Conservation (phyloP, 2,888 invertebrate genomes). For the Ochropacha duplaris region DNA sequence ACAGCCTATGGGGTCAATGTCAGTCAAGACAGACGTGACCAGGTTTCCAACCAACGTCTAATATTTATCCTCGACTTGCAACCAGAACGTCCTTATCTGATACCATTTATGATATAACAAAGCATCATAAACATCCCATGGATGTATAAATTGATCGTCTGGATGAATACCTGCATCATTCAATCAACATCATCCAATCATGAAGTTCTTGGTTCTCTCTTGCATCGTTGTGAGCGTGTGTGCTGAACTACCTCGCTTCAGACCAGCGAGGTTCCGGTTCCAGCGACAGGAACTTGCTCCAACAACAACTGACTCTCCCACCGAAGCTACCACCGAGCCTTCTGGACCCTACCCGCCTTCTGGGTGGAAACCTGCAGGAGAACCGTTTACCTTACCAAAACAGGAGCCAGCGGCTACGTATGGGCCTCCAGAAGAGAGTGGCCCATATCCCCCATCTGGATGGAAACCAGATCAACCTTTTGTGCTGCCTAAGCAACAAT, state of each 20-base stretch:
- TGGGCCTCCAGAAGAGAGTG: slow-evolving; percentile 48
- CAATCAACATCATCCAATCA: slow-evolving; percentile 51
- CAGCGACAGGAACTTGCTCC: slow-evolving; percentile 74
- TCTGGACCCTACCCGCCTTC: slow-evolving; percentile 62
- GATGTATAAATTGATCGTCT: slow-evolving; percentile 51
- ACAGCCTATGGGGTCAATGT: slow-evolving; percentile 58
- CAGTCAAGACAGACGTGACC: slow-evolving; percentile 54
- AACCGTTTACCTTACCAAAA: slow-evolving; percentile 57
- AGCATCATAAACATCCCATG: slow-evolving; percentile 56
- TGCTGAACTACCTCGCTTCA: slow-evolving; percentile 74
- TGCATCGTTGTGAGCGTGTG: slow-evolving; percentile 50
- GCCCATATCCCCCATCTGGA: slow-evolving; percentile 68
- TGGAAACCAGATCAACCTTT: slow-evolving; percentile 74
- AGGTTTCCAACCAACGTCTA: slow-evolving; percentile 24
- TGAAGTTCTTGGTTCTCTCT: slow-evolving; percentile 62
- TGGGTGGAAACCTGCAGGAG: slow-evolving; percentile 71
- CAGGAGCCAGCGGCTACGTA: slow-evolving; percentile 48
- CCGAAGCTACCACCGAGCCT: slow-evolving; percentile 61
- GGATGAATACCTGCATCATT: slow-evolving; percentile 5
- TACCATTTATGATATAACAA: slow-evolving; percentile 67
- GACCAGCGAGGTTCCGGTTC: slow-evolving; percentile 71
- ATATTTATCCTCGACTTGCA: slow-evolving; percentile 42
- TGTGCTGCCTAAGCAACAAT: slow-evolving; percentile 58
- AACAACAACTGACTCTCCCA: slow-evolving; percentile 66
- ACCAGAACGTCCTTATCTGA: slow-evolving; percentile 40